Evolutionary conservation across 2,113 vertebrate species (phyloP).

Genomic region (Phalacrocorax carbo): DNA sequence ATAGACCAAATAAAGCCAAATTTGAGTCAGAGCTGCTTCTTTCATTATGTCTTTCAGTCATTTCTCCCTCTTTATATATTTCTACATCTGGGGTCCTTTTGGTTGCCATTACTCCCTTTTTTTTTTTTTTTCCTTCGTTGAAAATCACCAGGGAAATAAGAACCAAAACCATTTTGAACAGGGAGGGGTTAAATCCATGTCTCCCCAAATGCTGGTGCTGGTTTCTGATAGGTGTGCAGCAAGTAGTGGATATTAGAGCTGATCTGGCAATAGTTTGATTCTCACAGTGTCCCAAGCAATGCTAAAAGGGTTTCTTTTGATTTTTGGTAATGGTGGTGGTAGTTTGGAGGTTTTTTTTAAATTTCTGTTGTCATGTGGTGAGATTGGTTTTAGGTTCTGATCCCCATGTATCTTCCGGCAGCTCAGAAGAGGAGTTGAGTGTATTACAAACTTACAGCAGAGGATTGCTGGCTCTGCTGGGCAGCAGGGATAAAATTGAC

Average conservation of each 20-base stretch:
- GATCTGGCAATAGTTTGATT: neutral
- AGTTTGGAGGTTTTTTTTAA: accelerated
- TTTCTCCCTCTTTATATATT: neutral
- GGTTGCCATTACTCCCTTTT: neutral
- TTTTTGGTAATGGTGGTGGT: neutral
- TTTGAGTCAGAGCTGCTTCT: neutral
- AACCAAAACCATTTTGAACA: neutral
- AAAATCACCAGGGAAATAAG: neutral
- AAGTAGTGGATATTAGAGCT: neutral
- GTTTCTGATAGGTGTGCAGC: neutral
- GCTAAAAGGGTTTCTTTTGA: neutral
- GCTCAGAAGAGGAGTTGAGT: neutral
- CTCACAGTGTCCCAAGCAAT: neutral
- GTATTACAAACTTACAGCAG: neutral
- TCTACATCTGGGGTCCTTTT: neutral
- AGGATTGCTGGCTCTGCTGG: neutral
- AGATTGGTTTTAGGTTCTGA: neutral
- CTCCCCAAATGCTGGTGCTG: neutral
- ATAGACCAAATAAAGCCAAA: neutral
- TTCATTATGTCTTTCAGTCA: neutral
- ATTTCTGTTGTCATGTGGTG: neutral
- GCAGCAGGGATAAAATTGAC: neutral
- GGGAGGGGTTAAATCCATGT: neutral
- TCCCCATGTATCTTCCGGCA: neutral
- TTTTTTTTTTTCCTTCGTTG: neutral